phyloP scores from a whole-genome alignment of 2,113 vertebrate species.

The Rhipidura dahli region DNA sequence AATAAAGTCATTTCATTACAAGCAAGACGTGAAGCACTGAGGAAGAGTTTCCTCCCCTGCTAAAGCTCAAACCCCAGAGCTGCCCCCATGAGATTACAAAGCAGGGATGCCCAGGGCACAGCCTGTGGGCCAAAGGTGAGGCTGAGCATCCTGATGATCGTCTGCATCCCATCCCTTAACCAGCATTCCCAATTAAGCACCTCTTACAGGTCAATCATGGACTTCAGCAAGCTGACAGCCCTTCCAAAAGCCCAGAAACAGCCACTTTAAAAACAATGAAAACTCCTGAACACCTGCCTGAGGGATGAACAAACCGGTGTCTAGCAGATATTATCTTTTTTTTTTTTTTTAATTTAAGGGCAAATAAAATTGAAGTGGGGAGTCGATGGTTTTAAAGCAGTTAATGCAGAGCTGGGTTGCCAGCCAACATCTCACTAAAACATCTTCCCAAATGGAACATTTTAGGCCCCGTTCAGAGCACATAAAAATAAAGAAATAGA shows the following conservation, averaged over 20 bases:
- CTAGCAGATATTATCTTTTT: background rate
- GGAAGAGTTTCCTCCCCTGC: background rate
- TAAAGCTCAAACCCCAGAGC: background rate
- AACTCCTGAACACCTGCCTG: background rate
- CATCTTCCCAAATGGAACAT: background rate
- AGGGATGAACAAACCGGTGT: background rate
- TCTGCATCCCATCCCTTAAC: background rate
- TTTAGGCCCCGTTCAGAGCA: background rate
- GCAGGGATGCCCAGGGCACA: background rate
- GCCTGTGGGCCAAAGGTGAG: background rate
- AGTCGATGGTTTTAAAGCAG: background rate
- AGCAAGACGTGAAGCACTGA: background rate
- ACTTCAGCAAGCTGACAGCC: background rate
- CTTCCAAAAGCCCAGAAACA: background rate
- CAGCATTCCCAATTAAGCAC: background rate
- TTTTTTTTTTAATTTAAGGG: background rate
- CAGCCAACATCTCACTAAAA: background rate
- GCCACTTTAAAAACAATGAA: background rate
- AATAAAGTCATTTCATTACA: background rate
- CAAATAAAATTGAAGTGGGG: background rate
- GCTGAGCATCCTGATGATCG: background rate
- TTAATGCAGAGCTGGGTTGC: background rate
- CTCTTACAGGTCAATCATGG: background rate
- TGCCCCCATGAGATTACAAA: fast-evolving
- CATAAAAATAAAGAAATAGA: background rate